Evolutionary conservation across 2,888 invertebrate genomes (phyloP), one percentile per base, ranked within the genome.

Genomic region (Adela reaumurella): DNA sequence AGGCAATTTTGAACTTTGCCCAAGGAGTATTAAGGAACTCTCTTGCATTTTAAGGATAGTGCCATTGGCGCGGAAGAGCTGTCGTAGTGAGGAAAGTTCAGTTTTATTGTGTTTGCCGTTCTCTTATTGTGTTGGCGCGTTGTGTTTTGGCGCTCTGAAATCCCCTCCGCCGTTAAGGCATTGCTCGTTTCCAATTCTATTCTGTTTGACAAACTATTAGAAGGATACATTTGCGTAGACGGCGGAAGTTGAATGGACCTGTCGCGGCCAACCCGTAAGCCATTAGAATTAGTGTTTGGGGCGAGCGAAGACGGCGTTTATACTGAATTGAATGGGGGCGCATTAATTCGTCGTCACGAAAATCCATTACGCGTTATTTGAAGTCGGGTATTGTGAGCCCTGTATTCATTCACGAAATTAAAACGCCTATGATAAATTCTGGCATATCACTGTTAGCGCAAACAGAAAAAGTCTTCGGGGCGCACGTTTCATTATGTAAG

Each of bases 101-200:
- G 64, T 68, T 70, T 72, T 71, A 74, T 74, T 71, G 68, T 72
- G 67, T 73, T 70, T 70, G 70, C 59, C 59, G 63, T 71, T 68
- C 66, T 65, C 69, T 71, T 70, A 74, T 72, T 70, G 71, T 72
- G 68, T 67, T 69, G 66, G 62, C 62, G 63, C 67, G 62, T 65
- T 70, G 69, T 69, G 68, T 70, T 72, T 69, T 69, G 61, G 62
- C 59, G 55, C 61, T 60, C 59, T 58, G 58, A 57, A 55, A 57
- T 61, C 57, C 61, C n/a, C n/a, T 14, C 60, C 62, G 62, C 62
- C 64, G 66, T 61, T 56, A 60, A 57, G 59, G 61, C 64, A 64
- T 68, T 64, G 65, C 63, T 68, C 35, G 35, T 35, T 65, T 60
- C 65, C 63, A 68, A 70, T 68, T 65, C 65, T 63, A 60, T 58